These are phyloP conservation scores for Poliocrania exsul DNA, from an alignment of 2,797 vertebrate species.

Conservation along the genomic window DNA sequence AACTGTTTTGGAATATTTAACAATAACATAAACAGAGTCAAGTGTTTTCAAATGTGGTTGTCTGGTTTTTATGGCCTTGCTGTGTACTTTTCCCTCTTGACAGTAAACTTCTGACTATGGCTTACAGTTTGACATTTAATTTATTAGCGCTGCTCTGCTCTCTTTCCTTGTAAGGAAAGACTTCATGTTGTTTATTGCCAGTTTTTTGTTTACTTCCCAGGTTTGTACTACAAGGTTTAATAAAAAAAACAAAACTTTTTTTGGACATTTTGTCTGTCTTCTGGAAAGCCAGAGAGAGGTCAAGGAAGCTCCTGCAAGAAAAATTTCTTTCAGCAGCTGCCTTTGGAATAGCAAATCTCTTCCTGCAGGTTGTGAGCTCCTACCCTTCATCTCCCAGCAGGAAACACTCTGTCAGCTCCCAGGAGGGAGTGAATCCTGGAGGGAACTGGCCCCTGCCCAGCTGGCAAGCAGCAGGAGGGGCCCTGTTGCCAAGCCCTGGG, in stretches of 20 bases:
- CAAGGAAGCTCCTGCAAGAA: background rate
- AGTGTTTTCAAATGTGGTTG: slow-evolving; percentile 96
- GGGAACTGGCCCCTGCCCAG: background rate
- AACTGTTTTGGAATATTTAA: slow-evolving; percentile 99
- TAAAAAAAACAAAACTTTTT: slow-evolving; percentile 88
- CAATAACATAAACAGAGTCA: slow-evolving; percentile 89
- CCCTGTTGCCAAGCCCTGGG: fast-evolving
- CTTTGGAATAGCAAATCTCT: background rate
- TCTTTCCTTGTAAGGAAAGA: slow-evolving; percentile 89
- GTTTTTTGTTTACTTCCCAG: slow-evolving; percentile 98
- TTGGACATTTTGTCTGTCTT: slow-evolving; percentile 81
- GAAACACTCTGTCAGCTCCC: background rate
- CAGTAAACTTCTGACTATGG: slow-evolving; percentile 90
- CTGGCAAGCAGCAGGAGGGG: background rate
- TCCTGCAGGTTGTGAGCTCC: background rate
- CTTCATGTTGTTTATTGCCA: slow-evolving; percentile 97
- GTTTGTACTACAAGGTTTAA: slow-evolving; percentile 99
- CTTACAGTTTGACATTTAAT: slow-evolving; percentile 98
- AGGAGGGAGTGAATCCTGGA: background rate
- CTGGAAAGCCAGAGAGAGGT: slow-evolving; percentile 64
- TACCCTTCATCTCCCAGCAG: background rate
- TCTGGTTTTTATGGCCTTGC: slow-evolving; percentile 99
- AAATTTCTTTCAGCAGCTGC: background rate
- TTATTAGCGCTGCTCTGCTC: slow-evolving; percentile 97
- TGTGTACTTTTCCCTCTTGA: slow-evolving; percentile 92